Evolutionary conservation across 35 echinoderm and acorn worm genomes (phyloP).

Genomic region (Ophiothrix spiculata): DNA sequence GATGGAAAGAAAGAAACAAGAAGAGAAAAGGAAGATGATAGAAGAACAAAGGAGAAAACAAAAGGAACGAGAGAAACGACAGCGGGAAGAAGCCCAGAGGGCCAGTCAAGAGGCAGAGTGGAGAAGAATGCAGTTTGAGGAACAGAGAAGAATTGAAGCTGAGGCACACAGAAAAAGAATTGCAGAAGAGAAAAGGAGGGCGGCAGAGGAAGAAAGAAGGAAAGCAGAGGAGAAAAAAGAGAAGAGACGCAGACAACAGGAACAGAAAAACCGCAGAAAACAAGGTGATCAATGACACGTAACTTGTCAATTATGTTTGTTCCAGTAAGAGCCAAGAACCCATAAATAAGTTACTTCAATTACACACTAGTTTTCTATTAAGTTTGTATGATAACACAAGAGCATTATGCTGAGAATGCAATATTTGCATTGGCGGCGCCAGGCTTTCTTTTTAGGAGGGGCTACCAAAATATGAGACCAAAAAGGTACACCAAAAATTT

Average conservation of each 20-base stretch:
- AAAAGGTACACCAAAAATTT: too few species aligned
- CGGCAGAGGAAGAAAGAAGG: background rate
- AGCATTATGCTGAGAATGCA: too few species aligned
- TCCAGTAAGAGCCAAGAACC: too few species aligned
- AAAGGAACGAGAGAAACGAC: background rate
- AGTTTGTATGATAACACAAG: too few species aligned
- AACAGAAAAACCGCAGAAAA: background rate
- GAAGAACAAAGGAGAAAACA: background rate
- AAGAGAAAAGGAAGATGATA: background rate
- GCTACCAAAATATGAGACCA: too few species aligned
- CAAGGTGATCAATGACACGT: background rate
- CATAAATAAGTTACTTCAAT: too few species aligned
- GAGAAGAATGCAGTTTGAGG: background rate
- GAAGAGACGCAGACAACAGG: background rate
- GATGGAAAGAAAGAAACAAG: background rate
- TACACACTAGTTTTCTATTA: too few species aligned
- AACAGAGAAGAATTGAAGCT: background rate
- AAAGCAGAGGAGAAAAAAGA: background rate
- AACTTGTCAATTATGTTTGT: too few species aligned
- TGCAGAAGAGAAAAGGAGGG: background rate
- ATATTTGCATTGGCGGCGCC: too few species aligned
- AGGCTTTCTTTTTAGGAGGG: too few species aligned
- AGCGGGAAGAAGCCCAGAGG: background rate
- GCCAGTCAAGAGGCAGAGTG: background rate
- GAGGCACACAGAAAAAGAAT: background rate